These are phyloP conservation scores for Thomomys bottae DNA, from an alignment of 2,113 vertebrate genomes.

Conservation along the genomic window DNA sequence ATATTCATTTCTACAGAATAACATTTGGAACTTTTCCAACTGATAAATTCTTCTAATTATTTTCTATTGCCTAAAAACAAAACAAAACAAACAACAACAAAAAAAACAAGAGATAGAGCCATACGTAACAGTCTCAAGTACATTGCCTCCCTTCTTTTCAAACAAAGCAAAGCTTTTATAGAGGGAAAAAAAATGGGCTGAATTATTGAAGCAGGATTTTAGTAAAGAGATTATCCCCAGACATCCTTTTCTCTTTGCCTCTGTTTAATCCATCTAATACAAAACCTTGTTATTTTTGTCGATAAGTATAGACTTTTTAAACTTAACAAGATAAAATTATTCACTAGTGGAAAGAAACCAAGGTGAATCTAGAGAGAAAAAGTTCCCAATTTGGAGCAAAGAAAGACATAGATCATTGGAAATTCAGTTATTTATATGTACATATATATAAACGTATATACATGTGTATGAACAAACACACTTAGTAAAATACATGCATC, in stretches of 20 bases:
- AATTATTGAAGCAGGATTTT: constrained; percentile 33
- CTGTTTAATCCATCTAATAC: neutral
- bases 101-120: constrained; percentile 35
- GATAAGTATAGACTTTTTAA: neutral
- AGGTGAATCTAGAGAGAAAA: neutral
- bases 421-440: neutral
- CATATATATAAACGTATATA: neutral
- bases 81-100: neutral
- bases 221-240: neutral
- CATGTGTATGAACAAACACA: neutral
- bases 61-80: too few species aligned
- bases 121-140: neutral
- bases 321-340: constrained; percentile 4
- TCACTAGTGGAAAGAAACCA: neutral
- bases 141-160: neutral
- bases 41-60: too few species aligned
- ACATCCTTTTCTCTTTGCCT: neutral
- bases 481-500: neutral
- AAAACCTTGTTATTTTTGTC: constrained; percentile 24
- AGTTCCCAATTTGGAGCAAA: neutral
- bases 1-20: constrained; percentile 23
- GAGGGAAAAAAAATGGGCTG: neutral
- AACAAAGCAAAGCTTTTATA: constrained; percentile 29
- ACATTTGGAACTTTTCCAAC: neutral
- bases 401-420: neutral